Evolutionary conservation across 2,797 vertebrate species (phyloP).

Genomic region (Coluber constrictor): DNA sequence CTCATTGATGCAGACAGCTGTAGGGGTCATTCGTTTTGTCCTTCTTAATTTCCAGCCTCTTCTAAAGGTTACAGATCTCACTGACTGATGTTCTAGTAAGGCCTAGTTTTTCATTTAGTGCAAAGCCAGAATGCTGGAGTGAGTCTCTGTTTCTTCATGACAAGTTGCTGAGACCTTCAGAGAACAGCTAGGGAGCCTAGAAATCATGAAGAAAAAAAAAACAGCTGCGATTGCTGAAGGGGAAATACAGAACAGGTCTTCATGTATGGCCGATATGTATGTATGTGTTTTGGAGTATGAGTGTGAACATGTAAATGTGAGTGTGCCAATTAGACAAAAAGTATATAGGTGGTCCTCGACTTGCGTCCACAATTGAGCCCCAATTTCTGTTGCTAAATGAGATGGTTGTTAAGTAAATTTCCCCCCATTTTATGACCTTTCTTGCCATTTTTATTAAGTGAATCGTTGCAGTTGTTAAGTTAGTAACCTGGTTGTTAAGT

Average conservation of each 20-base stretch:
- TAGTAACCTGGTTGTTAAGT: neutral
- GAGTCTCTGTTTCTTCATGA: neutral
- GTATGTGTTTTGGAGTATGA: neutral
- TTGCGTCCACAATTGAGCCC: neutral
- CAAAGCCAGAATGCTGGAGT: neutral
- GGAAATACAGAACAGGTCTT: neutral
- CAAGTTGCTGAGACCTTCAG: neutral
- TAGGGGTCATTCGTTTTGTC: neutral
- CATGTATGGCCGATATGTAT: neutral
- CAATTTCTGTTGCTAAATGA: neutral
- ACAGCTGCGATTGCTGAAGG: neutral
- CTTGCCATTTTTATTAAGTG: neutral
- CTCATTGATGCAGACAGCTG: neutral
- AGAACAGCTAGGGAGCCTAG: neutral
- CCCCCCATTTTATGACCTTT: neutral
- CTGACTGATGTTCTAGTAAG: neutral
- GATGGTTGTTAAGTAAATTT: neutral
- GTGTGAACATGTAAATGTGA: neutral
- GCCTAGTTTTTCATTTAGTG: neutral
- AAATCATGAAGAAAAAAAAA: neutral
- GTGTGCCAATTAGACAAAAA: neutral
- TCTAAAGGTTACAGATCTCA: neutral
- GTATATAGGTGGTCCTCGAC: neutral
- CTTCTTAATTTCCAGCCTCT: neutral
- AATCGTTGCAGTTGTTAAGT: neutral